Evolutionary conservation across 2,888 invertebrate genomes (phyloP).

Genomic region (Ophioninae sp.): DNA sequence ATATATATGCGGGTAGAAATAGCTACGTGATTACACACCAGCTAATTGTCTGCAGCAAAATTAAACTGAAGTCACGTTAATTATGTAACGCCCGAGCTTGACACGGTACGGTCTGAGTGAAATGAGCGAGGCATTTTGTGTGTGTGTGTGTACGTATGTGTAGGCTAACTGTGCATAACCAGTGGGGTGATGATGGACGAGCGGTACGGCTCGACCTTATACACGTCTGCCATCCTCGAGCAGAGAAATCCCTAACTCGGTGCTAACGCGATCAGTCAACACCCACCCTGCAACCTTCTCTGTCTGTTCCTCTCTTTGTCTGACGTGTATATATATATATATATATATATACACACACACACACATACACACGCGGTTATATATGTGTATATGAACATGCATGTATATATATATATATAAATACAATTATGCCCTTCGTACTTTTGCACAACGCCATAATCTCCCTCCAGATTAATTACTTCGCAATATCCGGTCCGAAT

Average conservation of each 20-base stretch:
- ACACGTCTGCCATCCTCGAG: constrained; percentile 76
- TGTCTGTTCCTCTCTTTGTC: constrained; percentile 48
- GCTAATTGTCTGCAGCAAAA: constrained; percentile 78
- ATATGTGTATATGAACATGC: too few species aligned
- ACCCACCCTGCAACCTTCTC: constrained; percentile 69
- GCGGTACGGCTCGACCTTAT: constrained; percentile 69
- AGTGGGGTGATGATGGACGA: constrained; percentile 76
- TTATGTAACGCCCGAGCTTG: constrained; percentile 76
- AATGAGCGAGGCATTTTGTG: constrained; percentile 29
- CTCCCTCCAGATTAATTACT: constrained; percentile 78
- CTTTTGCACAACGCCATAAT: constrained; percentile 75
- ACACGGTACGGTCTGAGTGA: constrained; percentile 59
- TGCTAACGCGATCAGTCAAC: constrained; percentile 80
- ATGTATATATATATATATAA: constrained; percentile 23
- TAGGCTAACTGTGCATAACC: constrained; percentile 66
- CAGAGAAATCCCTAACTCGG: constrained; percentile 79
- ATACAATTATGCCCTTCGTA: constrained; percentile 36
- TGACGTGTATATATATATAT: constrained; percentile 14
- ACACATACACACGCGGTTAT: too few species aligned
- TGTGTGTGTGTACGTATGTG: constrained; percentile 28
- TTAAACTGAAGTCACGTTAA: constrained; percentile 80
- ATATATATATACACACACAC: constrained; percentile 29
- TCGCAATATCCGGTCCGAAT: constrained; percentile 74
- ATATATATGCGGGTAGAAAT: constrained; percentile 49
- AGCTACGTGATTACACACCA: constrained; percentile 60